Conservation (phyloP, 2,113 vertebrate genomes). For the Poeciliopsis retropinna region DNA sequence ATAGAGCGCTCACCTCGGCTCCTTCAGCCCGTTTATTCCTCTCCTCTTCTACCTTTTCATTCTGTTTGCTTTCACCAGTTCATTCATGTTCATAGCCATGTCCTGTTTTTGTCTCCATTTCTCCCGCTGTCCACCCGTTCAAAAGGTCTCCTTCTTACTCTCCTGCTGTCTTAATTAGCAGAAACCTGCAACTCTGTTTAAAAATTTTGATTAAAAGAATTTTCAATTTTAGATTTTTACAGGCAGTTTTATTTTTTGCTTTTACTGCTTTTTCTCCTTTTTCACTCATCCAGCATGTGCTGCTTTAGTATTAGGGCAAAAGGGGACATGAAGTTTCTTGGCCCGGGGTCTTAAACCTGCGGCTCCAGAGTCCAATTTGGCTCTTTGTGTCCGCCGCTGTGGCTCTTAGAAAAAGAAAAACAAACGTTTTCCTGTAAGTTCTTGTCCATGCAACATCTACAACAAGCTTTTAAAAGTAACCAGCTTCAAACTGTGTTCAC, state of each 20-base stretch:
- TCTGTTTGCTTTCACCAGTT: conserved; percentile 41
- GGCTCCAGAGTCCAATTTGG: too few relatives aligned
- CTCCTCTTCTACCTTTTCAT: conserved; percentile 35
- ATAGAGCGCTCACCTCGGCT: conserved; percentile 58
- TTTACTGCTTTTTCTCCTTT: background rate
- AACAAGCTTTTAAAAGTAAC: too few relatives aligned
- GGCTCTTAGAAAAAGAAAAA: too few relatives aligned
- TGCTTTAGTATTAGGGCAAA: too few relatives aligned
- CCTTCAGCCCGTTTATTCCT: conserved; percentile 34
- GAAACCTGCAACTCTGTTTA: conserved; percentile 21
- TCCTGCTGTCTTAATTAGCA: conserved; percentile 39
- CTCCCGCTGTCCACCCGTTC: conserved; percentile 19
- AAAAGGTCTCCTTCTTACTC: conserved; percentile 26
- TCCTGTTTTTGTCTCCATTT: conserved; percentile 37
- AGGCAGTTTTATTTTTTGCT: background rate
- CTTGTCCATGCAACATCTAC: too few relatives aligned
- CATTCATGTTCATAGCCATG: conserved; percentile 41
- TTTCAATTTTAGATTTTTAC: background rate
- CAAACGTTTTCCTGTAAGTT: too few relatives aligned
- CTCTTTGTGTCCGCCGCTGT: too few relatives aligned
- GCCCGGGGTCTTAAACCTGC: too few relatives aligned
- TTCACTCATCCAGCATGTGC: background rate
- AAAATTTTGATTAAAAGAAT: conserved; percentile 1
- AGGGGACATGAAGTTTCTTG: background rate
- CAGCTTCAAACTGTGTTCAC: too few relatives aligned